These are phyloP conservation scores for Drosophila setifemur DNA, from an alignment of 1,140 invertebrate species.

Conservation along the genomic window DNA sequence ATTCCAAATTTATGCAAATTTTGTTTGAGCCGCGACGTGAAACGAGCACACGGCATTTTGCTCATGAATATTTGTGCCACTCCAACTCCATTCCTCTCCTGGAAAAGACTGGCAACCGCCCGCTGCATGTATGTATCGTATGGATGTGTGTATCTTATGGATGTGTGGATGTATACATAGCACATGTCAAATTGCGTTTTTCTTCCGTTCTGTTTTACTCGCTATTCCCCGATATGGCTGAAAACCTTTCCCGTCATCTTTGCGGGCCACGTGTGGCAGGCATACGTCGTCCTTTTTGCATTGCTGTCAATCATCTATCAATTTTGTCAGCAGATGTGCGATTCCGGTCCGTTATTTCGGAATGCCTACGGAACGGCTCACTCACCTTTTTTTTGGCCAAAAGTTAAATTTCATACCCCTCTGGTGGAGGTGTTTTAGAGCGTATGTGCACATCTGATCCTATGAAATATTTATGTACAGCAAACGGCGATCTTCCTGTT, in stretches of 20 bases:
- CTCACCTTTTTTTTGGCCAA: conserved; percentile 39
- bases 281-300: conserved; percentile 27
- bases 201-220: conserved; percentile 17
- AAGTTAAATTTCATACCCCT: no score
- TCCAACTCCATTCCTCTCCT: not conserved
- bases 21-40: conserved; percentile 24
- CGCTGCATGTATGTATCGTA: no score
- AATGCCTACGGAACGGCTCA: conserved; percentile 50
- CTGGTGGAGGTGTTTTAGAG: no score
- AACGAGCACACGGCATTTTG: conserved; percentile 50
- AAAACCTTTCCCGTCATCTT: not conserved
- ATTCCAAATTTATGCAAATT: conserved; percentile 78
- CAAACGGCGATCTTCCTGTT: no score
- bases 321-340: conserved; percentile 71
- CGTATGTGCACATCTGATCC: no score
- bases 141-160: no score
- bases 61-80: conserved; percentile 72
- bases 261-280: conserved; percentile 5
- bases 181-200: conserved; percentile 67
- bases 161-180: conserved; percentile 17
- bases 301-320: conserved; percentile 43
- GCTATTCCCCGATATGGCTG: conserved; percentile 2
- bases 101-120: conserved; percentile 19
- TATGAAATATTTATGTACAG: no score
- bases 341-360: conserved; percentile 37